Evolutionary conservation across 2,888 invertebrate genomes (phyloP), one percentile per base, ranked within the genome.

Genomic region (Malacosoma neustria): DNA sequence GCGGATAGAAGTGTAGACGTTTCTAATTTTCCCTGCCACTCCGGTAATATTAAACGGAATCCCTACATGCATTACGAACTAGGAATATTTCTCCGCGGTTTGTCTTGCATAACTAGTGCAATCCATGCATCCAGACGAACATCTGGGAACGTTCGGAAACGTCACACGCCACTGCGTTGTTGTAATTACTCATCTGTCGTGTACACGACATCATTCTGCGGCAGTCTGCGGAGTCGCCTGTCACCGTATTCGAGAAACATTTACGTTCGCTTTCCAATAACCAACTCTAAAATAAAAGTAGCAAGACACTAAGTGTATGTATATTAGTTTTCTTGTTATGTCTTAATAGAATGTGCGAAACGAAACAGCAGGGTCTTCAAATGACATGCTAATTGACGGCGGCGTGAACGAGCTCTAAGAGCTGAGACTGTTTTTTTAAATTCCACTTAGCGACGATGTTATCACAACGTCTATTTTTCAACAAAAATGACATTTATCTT

Each of bases 171-270:
- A 59, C 63, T 70, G 69, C 72, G 71, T 71, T 80, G 77, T 81
- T 80, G 79, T 76, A 81, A 84, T 84, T 82, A 84, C 77, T 85
- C 82, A 82, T 82, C 64, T 77, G 80, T 79, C 82, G 72, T 64
- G 71, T 67, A 74, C 76, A 79, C 75, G 72, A 74, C 76, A 75
- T 67, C 68, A 66, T 71, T 65, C 65, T 67, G 57, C 64, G 61
- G 61, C 68, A 66, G 70, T 65, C 65, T 67, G 57, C 64, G 61
- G 61, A 58, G 56, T 50, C 49, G 56, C 58, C 54, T 22, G 53
- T 67, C 59, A 57, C 53, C 54, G 52, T 54, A 57, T 55, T 58
- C 61, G 60, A 63, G 73, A 72, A 58, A 61, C 61, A 72, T 65
- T 60, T 61, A 42, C 45, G 39, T 46, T 57, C 47, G 38, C 41